Percentiles rank a stretch among this genome's conserved stretches.
Evolutionary conservation across 2,113 vertebrate species (phyloP).

Genomic region (Rhinolophus sinicus): DNA sequence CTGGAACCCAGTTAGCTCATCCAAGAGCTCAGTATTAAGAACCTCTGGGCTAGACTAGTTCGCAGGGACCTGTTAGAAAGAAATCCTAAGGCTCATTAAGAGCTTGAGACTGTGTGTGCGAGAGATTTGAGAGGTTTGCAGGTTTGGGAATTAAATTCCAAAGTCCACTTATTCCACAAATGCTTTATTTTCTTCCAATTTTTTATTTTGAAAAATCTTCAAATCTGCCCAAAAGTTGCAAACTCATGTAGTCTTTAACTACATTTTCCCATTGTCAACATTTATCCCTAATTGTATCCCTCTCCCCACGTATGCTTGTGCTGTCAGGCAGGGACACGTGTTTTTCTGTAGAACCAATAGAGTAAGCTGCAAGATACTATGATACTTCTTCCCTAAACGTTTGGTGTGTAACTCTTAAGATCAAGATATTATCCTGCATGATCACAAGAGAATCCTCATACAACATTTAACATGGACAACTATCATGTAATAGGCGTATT

Average conservation of each 20-base stretch:
- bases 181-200: not conserved
- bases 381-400: not conserved
- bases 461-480: not conserved
- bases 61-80: not conserved
- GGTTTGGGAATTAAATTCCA: not conserved
- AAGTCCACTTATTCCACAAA: not conserved
- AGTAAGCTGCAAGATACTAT: not conserved
- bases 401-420: not conserved
- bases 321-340: not conserved
- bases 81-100: not conserved
- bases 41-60: not conserved
- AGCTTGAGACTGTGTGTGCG: not conserved
- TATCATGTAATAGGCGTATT: not conserved
- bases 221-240: not conserved
- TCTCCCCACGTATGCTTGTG: not conserved
- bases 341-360: not conserved
- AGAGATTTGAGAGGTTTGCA: not conserved
- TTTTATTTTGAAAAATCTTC: conserved; percentile 47
- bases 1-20: not conserved
- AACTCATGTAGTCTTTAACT: not conserved
- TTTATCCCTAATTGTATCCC: not conserved
- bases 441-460: not conserved
- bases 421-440: not conserved
- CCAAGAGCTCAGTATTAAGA: not conserved
- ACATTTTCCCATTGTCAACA: not conserved